phyloP scores from a whole-genome alignment of 2,113 vertebrate species.

The Colius striatus region DNA sequence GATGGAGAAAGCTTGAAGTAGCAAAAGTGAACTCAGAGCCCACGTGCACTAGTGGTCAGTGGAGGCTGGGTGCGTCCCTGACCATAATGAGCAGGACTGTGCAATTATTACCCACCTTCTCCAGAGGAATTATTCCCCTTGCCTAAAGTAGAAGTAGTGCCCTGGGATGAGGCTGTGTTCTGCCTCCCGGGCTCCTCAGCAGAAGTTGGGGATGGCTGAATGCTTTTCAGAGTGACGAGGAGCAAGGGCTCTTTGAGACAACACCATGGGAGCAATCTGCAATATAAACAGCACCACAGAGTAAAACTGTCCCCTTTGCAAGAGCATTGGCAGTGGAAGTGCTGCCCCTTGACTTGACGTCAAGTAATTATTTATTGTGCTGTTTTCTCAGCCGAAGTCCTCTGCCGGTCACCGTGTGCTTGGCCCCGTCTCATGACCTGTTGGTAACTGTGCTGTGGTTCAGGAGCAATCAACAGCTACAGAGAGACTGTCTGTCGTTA shows the following conservation, averaged over 20 bases:
- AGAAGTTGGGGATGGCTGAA: background rate
- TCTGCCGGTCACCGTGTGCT: background rate
- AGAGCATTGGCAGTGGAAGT: background rate
- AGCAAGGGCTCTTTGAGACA: background rate
- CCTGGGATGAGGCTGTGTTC: background rate
- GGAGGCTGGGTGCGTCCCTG: background rate
- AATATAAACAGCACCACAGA: background rate
- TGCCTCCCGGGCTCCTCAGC: background rate
- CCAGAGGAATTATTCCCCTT: background rate
- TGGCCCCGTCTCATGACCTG: fast-evolving
- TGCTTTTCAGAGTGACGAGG: background rate
- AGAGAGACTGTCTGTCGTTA: background rate
- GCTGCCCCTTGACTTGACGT: background rate
- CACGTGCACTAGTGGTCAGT: fast-evolving
- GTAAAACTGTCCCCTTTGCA: background rate
- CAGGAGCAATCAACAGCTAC: background rate
- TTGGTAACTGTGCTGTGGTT: background rate
- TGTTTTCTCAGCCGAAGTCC: background rate
- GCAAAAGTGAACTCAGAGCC: background rate
- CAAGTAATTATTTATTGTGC: background rate
- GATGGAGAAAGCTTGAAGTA: background rate
- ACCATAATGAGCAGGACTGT: fast-evolving
- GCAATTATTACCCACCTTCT: background rate
- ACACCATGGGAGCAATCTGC: background rate
- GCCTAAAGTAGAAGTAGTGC: background rate